Evolutionary conservation across 2,888 invertebrate genomes (phyloP), one percentile per base, ranked within the genome.

Genomic region (Synergus laeviventris): DNA sequence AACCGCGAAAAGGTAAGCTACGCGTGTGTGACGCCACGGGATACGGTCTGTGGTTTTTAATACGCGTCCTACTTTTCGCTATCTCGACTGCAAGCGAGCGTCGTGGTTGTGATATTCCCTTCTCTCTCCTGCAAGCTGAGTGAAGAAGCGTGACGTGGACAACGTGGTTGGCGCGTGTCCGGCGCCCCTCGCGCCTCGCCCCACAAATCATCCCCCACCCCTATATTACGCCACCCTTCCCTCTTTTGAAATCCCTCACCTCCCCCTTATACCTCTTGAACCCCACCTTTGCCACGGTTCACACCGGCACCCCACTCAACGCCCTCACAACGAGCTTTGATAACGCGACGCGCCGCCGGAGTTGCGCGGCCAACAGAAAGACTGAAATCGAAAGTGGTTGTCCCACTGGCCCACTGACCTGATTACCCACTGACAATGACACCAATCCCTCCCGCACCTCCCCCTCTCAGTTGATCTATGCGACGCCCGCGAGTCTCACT

Each of bases 361-460:
- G 49, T 49, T 86, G 87, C 87, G 85, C 86, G 81, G 85, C 83
- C 86, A 70, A 49, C 70, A 88, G 87, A 86, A 88, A 87, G 86
- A 89, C 85, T 90, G 89, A 91, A 91, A 90, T 89, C 89, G 90
- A 91, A 90, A 90, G 89, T 90, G 87, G 86, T 87, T 88, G 89
- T 90, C 93, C 93, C 91, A 92, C 91, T 94, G 93, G 93, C 94
- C 94, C 89, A 94, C 92, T 94, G 92, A 94, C 94, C 94, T 88
- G 93, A 92, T 93, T 94, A 92, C 92, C 92, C 92, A 92, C 87
- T 92, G 92, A 92, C 92, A 92, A 91, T 92, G 92, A 91, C 91
- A 92, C 90, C 88, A 80, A 81, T 83, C 74, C 75, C 76, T 81
- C 79, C 76, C 80, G 81, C 89, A 88, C 89, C 91, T 91, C 89